A percentile compares a stretch with the other conserved stretches of the same genome.
Conservation (phyloP, 2,113 vertebrate species). For the Mobula birostris region DNA sequence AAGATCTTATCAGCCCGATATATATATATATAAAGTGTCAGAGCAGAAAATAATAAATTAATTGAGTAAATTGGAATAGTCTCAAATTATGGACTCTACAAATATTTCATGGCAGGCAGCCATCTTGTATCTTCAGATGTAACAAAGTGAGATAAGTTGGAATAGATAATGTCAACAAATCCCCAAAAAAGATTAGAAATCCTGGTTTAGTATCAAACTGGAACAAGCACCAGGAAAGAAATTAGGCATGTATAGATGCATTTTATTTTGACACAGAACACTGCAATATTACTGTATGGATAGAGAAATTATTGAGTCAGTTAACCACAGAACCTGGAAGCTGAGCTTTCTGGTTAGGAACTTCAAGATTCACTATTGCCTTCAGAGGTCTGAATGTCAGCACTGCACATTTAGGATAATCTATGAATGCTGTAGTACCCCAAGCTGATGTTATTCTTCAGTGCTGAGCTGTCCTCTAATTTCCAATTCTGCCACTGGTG, state of each 20-base stretch:
- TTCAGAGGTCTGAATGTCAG: background rate
- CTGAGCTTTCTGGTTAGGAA: background rate
- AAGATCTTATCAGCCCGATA: background rate
- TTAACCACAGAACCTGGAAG: background rate
- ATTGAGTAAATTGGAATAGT: background rate
- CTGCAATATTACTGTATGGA: background rate
- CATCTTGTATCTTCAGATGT: background rate
- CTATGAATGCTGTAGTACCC: background rate
- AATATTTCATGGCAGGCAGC: background rate
- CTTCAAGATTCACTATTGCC: background rate
- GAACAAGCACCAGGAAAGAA: background rate
- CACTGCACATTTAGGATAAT: slow-evolving; percentile 6
- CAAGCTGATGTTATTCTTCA: background rate
- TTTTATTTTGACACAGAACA: background rate
- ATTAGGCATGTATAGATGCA: background rate
- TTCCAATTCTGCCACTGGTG: background rate
- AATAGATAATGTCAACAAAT: background rate
- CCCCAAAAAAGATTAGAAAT: background rate
- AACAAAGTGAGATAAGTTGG: background rate
- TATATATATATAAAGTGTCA: background rate
- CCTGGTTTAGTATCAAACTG: background rate
- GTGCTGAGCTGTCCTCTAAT: too few species aligned
- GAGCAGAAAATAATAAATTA: background rate
- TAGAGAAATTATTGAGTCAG: background rate
- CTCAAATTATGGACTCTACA: background rate